A percentile compares a stretch with the other conserved stretches of the same genome.
These are phyloP conservation scores for Phataginus tricuspis DNA, from an alignment of 2,797 vertebrate genomes.

Conservation along the genomic window DNA sequence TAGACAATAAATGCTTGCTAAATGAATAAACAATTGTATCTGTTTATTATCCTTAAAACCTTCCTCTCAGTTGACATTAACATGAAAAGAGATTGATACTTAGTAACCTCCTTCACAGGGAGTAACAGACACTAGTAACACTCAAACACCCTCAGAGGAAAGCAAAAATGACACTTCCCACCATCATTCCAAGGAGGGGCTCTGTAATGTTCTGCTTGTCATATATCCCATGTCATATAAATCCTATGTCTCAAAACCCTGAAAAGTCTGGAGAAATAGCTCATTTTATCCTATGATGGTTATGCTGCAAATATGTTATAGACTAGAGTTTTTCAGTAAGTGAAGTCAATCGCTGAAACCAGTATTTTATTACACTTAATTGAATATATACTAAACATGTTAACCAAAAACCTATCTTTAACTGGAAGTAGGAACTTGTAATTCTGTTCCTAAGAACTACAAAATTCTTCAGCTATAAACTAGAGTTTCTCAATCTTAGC, in stretches of 20 bases:
- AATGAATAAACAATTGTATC: background rate
- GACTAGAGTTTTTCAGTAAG: background rate
- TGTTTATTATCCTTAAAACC: background rate
- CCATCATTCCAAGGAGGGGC: background rate
- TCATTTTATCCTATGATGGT: background rate
- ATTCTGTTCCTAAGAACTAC: conserved; percentile 6
- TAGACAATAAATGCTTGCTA: background rate
- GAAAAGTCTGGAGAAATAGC: background rate
- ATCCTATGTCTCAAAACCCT: background rate
- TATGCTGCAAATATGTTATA: background rate
- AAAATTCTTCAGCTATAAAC: conserved; percentile 41
- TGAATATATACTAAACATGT: conserved; percentile 35
- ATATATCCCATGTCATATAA: background rate
- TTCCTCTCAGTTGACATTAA: background rate
- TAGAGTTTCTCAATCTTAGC: background rate
- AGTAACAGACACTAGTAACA: background rate
- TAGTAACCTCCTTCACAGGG: background rate
- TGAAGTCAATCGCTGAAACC: background rate
- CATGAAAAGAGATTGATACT: background rate
- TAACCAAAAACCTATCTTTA: conserved; percentile 12
- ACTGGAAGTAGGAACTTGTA: conserved; percentile 2
- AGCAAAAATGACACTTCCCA: background rate
- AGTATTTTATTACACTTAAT: background rate
- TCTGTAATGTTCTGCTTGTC: background rate
- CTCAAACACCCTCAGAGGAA: background rate